Base-by-base conservation (phyloP, 2,888 invertebrate genomes). In the Anticlea derivata region DNA sequence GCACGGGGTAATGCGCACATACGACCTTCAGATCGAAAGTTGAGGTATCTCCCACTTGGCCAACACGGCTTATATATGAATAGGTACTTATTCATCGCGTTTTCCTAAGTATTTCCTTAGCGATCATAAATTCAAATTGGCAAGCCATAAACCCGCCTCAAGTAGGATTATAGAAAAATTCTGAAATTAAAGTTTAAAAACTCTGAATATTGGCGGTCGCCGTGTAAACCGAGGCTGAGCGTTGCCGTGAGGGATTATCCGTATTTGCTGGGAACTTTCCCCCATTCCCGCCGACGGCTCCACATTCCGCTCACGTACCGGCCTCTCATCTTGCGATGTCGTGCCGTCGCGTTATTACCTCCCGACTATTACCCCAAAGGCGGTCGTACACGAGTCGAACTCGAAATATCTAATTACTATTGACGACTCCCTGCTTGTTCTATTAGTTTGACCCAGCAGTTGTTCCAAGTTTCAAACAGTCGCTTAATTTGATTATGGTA, bases 291-390 rank as follows among this genome's bases (percentile, higher is more conserved):
- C 52, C 29, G 7, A 33, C 38, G 49, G 10, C 47, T 50, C 17
- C 45, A 48, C 56, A 88, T 85, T 86, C 83, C 61, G 62, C 60
- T 80, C 89, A 88, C 89, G 89, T 86, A 73, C 65, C 66, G 65
- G 73, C 70, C 77, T 80, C 80, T 84, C 85, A 80, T 85, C 83
- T 82, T 75, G 74, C 73, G 75, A 68, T 76, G 80, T 80, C 81
- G 80, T 76, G 73, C 73, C 80, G 75, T 71, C 80, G 73, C 73
- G 79, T 83, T 86, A 86, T 86, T 86, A 86, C 83, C 76, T 79
- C 74, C 68, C 80, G 76, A 82, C 83, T 79, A 80, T 82, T 80
- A 75, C 79, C 63, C 69, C 68, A 65, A 61, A 61, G 62, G 63
- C 69, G 61, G 56, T 59, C 66, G 66, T 67, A 66, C 68, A 66